Percentiles rank a stretch among this genome's conserved stretches.
These are phyloP conservation scores for Euphonia xanthogaster DNA, from an alignment of 2,797 vertebrate species.

Conservation along the genomic window DNA sequence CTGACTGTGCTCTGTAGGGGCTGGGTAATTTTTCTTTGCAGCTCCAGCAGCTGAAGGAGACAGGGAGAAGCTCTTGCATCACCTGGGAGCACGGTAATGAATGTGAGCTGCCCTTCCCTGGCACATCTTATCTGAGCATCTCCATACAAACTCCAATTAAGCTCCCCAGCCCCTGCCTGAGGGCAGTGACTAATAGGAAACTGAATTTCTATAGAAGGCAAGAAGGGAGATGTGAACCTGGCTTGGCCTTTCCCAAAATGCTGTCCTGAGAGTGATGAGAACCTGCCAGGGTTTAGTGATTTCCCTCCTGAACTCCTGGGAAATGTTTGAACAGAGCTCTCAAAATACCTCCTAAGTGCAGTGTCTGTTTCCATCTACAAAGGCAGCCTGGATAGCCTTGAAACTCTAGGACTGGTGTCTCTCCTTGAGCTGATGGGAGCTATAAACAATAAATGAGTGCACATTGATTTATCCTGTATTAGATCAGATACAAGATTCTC, in stretches of 20 bases:
- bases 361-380: background rate
- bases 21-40: background rate
- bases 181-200: background rate
- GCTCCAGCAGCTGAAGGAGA: background rate
- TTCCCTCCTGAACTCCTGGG: background rate
- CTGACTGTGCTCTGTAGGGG: background rate
- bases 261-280: background rate
- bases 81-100: background rate
- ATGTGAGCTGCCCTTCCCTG: background rate
- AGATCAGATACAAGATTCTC: constrained; percentile 40
- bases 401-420: constrained; percentile 39
- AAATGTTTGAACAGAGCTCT: background rate
- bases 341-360: background rate
- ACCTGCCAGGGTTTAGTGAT: background rate
- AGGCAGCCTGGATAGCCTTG: constrained; percentile 23
- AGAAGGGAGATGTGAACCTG: background rate
- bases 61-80: background rate
- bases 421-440: constrained; percentile 56
- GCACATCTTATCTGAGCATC: background rate
- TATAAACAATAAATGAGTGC: constrained; percentile 25
- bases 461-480: constrained; percentile 37
- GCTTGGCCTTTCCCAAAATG: background rate
- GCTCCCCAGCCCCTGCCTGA: background rate
- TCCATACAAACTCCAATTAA: background rate
- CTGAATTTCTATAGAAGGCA: background rate